A percentile compares a stretch with the other conserved stretches of the same genome.
Conservation (phyloP, 2,888 invertebrate genomes). For the Acanthopleura granulata region DNA sequence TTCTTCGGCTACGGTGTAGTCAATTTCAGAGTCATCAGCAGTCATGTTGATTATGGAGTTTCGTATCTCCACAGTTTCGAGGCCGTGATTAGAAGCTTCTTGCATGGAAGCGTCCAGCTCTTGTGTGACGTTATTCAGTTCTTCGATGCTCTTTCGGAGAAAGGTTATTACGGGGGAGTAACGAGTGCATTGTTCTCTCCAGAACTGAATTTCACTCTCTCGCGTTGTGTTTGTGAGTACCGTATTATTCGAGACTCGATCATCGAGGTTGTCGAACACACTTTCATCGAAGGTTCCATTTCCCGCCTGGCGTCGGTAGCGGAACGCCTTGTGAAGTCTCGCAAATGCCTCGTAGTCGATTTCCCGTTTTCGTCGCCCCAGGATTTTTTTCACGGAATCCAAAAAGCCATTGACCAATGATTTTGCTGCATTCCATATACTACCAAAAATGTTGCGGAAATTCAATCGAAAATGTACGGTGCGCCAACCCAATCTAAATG, state of each 20-base stretch:
- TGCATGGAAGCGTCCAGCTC: neutral
- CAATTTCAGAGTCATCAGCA: conserved; percentile 12
- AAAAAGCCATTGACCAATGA: conserved; percentile 27
- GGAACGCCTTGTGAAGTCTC: conserved; percentile 7
- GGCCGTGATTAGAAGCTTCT: neutral
- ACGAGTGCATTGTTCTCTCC: neutral
- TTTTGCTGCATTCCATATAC: conserved; percentile 20
- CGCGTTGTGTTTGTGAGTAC: neutral
- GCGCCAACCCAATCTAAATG: neutral
- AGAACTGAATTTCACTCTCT: conserved; percentile 10
- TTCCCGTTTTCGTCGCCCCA: conserved; percentile 12
- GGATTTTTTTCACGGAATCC: conserved; percentile 23
- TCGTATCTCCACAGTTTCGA: neutral
- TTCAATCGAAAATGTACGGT: conserved; percentile 12
- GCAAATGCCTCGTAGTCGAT: neutral
- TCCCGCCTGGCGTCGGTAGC: conserved; percentile 5
- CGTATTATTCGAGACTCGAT: neutral
- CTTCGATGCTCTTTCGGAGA: neutral
- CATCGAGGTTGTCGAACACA: neutral
- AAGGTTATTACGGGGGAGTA: neutral
- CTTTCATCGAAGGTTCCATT: neutral
- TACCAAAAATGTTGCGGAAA: conserved; percentile 15
- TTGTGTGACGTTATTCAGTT: neutral
- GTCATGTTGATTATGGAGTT: neutral
- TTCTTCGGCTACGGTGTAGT: conserved; percentile 3